These are phyloP conservation scores for Latrodectus hesperus DNA, from an alignment of 2,888 invertebrate species.

Conservation along the genomic window DNA sequence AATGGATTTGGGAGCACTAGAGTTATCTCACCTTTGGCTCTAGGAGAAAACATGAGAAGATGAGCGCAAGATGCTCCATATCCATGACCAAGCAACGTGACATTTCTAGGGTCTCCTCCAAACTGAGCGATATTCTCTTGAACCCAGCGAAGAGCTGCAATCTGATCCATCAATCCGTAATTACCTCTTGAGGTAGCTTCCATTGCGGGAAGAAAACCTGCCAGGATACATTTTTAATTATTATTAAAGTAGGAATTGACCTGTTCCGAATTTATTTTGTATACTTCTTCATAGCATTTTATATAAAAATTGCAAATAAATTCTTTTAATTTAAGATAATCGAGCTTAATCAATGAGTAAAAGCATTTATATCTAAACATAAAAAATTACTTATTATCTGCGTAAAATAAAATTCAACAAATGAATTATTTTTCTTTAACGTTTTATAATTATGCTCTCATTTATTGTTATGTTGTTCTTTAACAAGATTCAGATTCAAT, in stretches of 20 bases:
- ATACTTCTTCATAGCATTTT: too few species aligned
- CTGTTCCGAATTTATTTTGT: too few species aligned
- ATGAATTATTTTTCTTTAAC: too few species aligned
- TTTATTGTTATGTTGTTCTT: too few species aligned
- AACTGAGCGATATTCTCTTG: conserved; percentile 95
- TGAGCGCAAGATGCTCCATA: conserved; percentile 98
- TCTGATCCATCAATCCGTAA: conserved; percentile 98
- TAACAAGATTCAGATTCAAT: too few species aligned
- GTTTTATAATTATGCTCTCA: too few species aligned
- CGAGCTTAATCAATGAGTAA: too few species aligned
- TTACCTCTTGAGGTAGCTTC: conserved; percentile 78
- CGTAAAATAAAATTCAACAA: too few species aligned
- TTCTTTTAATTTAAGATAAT: too few species aligned
- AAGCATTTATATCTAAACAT: too few species aligned
- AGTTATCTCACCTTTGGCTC: conserved; percentile 85
- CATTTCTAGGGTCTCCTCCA: conserved; percentile 93
- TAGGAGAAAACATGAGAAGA: conserved; percentile 96
- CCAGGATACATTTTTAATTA: neutral
- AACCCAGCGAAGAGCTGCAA: conserved; percentile 97
- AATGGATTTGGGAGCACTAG: neutral
- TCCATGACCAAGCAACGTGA: conserved; percentile 96
- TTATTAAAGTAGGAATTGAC: neutral
- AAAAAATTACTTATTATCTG: too few species aligned
- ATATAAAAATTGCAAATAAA: too few species aligned
- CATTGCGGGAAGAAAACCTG: conserved; percentile 70